Conservation (phyloP, 2,888 invertebrate genomes). For the Nesidiocoris tenuis region DNA sequence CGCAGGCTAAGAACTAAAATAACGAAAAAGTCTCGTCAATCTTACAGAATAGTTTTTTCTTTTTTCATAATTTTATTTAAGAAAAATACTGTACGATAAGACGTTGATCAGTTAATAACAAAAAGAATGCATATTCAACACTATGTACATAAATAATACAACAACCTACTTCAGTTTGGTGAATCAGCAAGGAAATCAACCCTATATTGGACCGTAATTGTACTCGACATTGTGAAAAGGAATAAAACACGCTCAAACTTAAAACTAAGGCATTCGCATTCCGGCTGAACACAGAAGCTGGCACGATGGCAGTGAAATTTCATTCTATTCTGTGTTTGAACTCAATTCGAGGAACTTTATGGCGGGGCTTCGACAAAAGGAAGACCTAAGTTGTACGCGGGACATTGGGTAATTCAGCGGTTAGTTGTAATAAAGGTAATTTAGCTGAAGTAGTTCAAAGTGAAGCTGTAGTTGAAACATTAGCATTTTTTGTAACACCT, state of each 20-base stretch:
- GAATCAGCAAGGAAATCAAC: constrained; percentile 21
- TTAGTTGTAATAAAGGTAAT: too few relatives aligned
- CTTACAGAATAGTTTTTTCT: constrained; percentile 7
- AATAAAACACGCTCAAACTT: constrained; percentile 5
- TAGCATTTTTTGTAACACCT: too few relatives aligned
- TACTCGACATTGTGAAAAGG: constrained; percentile 18
- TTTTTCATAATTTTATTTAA: constrained; percentile 13
- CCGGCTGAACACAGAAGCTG: constrained; percentile 3
- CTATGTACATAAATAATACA: constrained; percentile 36
- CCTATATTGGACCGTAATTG: constrained; percentile 31
- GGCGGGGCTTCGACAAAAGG: too few relatives aligned
- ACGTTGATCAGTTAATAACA: constrained; percentile 33
- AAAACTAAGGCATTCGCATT: constrained; percentile 21
- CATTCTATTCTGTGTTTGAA: not conserved
- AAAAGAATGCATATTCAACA: constrained; percentile 21
- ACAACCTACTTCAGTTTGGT: constrained; percentile 38
- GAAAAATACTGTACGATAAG: constrained; percentile 36
- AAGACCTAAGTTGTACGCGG: too few relatives aligned
- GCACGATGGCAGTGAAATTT: constrained; percentile 32
- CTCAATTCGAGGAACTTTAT: not conserved
- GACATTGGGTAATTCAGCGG: too few relatives aligned
- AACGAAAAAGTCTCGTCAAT: constrained; percentile 7
- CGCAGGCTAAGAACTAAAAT: constrained; percentile 30
- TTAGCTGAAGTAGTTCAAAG: too few relatives aligned
- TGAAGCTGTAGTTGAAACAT: too few relatives aligned